These are phyloP conservation scores for Tursiops truncatus DNA, from an alignment of 2,113 vertebrate species.

Conservation along the genomic window DNA sequence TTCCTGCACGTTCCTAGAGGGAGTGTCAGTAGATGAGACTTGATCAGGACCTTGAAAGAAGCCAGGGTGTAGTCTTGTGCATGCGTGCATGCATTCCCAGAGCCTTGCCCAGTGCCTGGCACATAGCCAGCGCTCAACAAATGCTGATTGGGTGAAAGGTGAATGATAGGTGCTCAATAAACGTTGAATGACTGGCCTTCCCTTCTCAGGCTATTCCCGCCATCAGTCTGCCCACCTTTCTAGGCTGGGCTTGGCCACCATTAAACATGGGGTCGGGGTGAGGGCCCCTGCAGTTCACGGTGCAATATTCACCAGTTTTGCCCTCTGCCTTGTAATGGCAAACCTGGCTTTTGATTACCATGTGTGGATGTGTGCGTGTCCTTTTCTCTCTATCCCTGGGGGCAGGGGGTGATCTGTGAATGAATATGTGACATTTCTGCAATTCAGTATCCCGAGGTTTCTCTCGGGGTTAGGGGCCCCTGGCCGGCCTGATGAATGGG, in stretches of 20 bases:
- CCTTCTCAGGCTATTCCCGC: conserved; percentile 40
- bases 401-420: conserved; percentile 18
- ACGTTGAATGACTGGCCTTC: conserved; percentile 8
- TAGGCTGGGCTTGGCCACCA: conserved; percentile 11
- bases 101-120: neutral
- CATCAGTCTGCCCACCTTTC: neutral
- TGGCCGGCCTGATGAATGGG: conserved; percentile 62
- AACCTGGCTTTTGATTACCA: conserved; percentile 64
- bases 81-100: neutral
- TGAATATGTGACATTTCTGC: conserved; percentile 64
- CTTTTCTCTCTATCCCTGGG: conserved; percentile 35
- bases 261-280: neutral
- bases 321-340: conserved; percentile 49
- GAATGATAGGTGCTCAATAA: conserved; percentile 43
- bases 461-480: conserved; percentile 49
- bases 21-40: neutral
- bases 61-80: neutral
- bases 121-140: neutral
- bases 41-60: neutral
- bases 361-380: conserved; percentile 20
- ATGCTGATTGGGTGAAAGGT: conserved; percentile 4
- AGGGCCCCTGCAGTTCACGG: conserved; percentile 42
- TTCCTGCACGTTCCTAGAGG: conserved; percentile 8
- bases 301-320: conserved; percentile 70
- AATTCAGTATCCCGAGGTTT: conserved; percentile 52